Base-by-base conservation (phyloP, 2,113 vertebrate species). In the Arenaria interpres region DNA sequence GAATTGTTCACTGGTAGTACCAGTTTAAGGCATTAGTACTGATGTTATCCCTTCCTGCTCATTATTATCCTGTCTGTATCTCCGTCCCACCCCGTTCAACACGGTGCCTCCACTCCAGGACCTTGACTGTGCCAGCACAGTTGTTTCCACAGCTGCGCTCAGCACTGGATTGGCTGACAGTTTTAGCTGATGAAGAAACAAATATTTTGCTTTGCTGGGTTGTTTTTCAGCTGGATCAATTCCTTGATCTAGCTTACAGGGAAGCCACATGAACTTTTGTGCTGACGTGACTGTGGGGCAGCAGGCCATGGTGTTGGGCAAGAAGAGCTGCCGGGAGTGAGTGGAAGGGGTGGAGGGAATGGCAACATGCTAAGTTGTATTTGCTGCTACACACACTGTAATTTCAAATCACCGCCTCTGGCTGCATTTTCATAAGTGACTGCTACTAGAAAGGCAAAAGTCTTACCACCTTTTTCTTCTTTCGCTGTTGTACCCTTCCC, bases 371-470 rank as follows among this genome's bases (percentile, higher is more conserved):
- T 64, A 56, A 69, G 7, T 30, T 32, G 23, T 41, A 51, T 78
- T 87, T 92, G 43, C 87, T 89, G 48, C 39, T 93, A 39, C 35
- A 60, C 60, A 51, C 15, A 15, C 46, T 51, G 64, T 39, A 68
- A 57, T 85, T 87, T 85, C 91, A 96, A 82, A 63, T 37, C 43
- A 68, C 66, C 48, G 62, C 80, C 73, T 89, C 87, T 94, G 91
- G 73, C 86, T 81, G 56, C 74, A 56, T 92, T 96, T 96, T 85
- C 30, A 3, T 35, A 82, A 81, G 43, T 51, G 33, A 35, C 30
- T 72, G 30, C 68, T 94, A 43, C 21, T 48, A 78, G 66, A 89
- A 85, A 91, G 48, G 35, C 60, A 64, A 85, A 75, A 74, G n/a
- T 59, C 68, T 74, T n/a, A 24, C 7, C 15, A 32, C 21, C 60